Percentiles rank a stretch among this genome's conserved stretches.
phyloP scores from a whole-genome alignment of 2,888 invertebrate genomes.

The Epiblema foenella region DNA sequence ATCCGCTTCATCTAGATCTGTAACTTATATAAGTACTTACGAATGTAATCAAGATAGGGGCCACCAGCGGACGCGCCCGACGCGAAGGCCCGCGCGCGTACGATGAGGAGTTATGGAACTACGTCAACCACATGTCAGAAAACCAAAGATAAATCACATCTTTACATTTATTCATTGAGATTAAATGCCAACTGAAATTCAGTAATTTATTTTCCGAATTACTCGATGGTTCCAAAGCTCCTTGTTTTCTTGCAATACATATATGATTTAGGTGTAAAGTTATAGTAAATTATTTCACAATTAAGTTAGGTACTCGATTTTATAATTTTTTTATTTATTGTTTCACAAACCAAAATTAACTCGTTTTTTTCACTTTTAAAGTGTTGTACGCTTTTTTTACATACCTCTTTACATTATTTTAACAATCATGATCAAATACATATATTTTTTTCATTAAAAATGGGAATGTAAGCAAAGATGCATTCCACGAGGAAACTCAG shows the following conservation, averaged over 20 bases:
- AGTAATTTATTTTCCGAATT: conserved; percentile 67
- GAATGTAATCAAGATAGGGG: conserved; percentile 56
- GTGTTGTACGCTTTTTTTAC: conserved; percentile 82
- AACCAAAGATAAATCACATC: conserved; percentile 83
- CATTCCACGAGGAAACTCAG: conserved; percentile 74
- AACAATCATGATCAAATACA: conserved; percentile 81
- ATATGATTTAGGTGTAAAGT: conserved; percentile 81
- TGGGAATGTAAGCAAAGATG: conserved; percentile 74
- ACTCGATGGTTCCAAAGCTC: conserved; percentile 82
- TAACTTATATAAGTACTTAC: conserved; percentile 83
- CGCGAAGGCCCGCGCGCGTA: conserved; percentile 50
- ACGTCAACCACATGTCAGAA: conserved; percentile 66
- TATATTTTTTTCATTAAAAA: conserved; percentile 72
- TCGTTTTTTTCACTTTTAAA: conserved; percentile 79
- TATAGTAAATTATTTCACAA: conserved; percentile 84
- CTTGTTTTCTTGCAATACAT: conserved; percentile 83
- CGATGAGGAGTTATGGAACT: conserved; percentile 81
- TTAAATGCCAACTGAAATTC: conserved; percentile 72
- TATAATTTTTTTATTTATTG: conserved; percentile 80
- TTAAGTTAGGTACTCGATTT: conserved; percentile 80
- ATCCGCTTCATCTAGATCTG: conserved; percentile 83
- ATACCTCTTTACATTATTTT: conserved; percentile 80
- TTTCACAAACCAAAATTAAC: conserved; percentile 77
- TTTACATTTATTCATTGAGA: conserved; percentile 75
- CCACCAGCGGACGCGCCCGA: conserved; percentile 46